Percentiles rank a stretch among this genome's conserved stretches.
phyloP scores from a whole-genome alignment of 1,140 invertebrate species.

The Cyclargus thomasi region DNA sequence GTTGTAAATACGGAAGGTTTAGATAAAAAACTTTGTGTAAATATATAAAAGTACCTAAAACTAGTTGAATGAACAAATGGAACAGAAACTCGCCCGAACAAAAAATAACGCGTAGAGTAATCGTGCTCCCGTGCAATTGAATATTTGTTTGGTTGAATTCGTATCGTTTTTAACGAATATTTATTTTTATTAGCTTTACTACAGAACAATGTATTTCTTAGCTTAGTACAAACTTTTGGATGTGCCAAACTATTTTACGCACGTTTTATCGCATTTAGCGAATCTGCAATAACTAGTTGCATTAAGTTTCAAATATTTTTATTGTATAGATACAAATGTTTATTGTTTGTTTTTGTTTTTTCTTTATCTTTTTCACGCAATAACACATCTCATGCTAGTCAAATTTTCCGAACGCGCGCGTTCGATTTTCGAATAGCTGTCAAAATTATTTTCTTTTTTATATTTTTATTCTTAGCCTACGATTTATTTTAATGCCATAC shows the following conservation, averaged over 20 bases:
- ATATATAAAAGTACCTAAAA: constrained; percentile 54
- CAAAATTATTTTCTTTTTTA: constrained; percentile 50
- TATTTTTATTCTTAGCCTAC: constrained; percentile 48
- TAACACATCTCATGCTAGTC: constrained; percentile 73
- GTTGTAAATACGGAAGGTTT: constrained; percentile 63
- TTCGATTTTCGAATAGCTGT: constrained; percentile 41
- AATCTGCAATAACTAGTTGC: constrained; percentile 60
- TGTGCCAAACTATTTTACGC: constrained; percentile 65
- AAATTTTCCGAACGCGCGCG: constrained; percentile 63
- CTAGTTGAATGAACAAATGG: constrained; percentile 62
- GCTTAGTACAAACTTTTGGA: constrained; percentile 66
- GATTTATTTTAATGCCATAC: constrained; percentile 67
- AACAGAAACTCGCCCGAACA: constrained; percentile 72
- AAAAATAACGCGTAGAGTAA: constrained; percentile 57
- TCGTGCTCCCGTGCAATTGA: constrained; percentile 57
- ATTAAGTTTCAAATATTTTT: constrained; percentile 51
- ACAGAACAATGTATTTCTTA: constrained; percentile 60
- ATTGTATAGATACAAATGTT: constrained; percentile 36
- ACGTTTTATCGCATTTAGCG: constrained; percentile 64
- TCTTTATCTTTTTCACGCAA: constrained; percentile 59
- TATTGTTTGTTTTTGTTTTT: constrained; percentile 35
- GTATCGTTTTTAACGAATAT: constrained; percentile 41
- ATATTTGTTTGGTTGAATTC: constrained; percentile 56
- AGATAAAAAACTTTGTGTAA: constrained; percentile 58
- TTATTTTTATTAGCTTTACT: constrained; percentile 64